A percentile compares a stretch with the other conserved stretches of the same genome.
phyloP scores from a whole-genome alignment of 1,140 invertebrate species.

The Drosophila sechellia region DNA sequence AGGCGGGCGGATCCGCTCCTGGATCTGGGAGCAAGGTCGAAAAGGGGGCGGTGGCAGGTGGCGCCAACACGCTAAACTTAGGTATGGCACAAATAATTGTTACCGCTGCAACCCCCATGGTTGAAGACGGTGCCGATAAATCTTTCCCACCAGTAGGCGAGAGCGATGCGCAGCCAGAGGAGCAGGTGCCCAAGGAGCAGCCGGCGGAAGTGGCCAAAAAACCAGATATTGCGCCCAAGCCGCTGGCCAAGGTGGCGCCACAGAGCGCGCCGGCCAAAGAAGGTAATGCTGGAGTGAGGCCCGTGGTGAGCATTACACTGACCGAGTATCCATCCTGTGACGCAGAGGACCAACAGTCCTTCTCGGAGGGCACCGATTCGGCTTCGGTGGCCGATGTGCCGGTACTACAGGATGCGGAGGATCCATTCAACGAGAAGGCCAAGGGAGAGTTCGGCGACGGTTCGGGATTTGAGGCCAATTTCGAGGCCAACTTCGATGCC shows the following conservation, averaged over 20 bases:
- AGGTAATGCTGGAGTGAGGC: constrained; percentile 57
- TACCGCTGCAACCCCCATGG: constrained; percentile 94
- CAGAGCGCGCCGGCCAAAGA: constrained; percentile 72
- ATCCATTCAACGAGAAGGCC: constrained; percentile 79
- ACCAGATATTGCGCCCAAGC: constrained; percentile 78
- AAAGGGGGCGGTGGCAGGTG: constrained; percentile 71
- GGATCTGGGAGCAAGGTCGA: constrained; percentile 53
- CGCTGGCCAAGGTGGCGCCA: constrained; percentile 80
- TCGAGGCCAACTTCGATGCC: constrained; percentile 80
- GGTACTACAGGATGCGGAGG: constrained; percentile 67
- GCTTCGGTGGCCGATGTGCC: constrained; percentile 54
- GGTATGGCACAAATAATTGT: constrained; percentile 94
- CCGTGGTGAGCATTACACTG: constrained; percentile 62
- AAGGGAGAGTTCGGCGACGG: constrained; percentile 48
- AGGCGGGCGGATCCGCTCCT: constrained; percentile 32
- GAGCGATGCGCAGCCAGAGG: constrained; percentile 48
- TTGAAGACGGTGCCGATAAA: constrained; percentile 88
- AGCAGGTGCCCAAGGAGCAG: constrained; percentile 37
- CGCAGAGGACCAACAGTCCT: constrained; percentile 73
- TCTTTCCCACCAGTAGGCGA: constrained; percentile 84
- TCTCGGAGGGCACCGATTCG: constrained; percentile 67
- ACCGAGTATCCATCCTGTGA: constrained; percentile 61
- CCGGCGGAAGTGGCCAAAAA: constrained; percentile 52
- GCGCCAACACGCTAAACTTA: constrained; percentile 84
- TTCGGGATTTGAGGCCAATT: constrained; percentile 67